These are phyloP conservation scores for Dendroctonus valens DNA, from an alignment of 1,140 invertebrate genomes.

Conservation along the genomic window DNA sequence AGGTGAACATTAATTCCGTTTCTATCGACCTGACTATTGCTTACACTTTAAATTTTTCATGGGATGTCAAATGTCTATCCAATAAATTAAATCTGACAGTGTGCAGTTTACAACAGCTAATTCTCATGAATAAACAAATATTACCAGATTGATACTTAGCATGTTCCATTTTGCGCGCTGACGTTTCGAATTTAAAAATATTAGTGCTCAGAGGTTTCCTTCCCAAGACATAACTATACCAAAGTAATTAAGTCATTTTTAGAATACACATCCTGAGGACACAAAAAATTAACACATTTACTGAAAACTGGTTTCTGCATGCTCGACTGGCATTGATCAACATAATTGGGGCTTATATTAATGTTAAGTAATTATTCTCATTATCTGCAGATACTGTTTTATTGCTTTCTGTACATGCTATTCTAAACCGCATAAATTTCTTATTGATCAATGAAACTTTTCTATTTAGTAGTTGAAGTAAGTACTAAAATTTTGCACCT, in stretches of 20 bases:
- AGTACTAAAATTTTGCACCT: too few relatives aligned
- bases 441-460: too few relatives aligned
- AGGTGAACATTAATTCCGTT: too few relatives aligned
- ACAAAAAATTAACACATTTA: constrained; percentile 8
- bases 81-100: constrained; percentile 3
- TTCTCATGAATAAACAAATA: constrained; percentile 3
- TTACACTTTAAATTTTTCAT: too few relatives aligned
- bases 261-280: constrained; percentile 2
- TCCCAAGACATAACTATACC: constrained; percentile 1
- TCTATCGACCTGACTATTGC: too few relatives aligned
- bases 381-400: constrained; percentile 7
- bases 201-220: constrained; percentile 3
- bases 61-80: neutral
- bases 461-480: too few relatives aligned
- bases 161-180: too few relatives aligned
- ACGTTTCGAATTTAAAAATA: neutral
- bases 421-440: neutral
- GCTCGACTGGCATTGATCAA: constrained; percentile 5
- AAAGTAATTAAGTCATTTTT: constrained; percentile 4
- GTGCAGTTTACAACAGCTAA: constrained; percentile 4
- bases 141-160: neutral
- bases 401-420: neutral
- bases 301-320: constrained; percentile 5
- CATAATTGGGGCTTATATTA: constrained; percentile 8
- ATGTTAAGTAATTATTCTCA: constrained; percentile 4